phyloP scores from a whole-genome alignment of 2,113 vertebrate species.

The Panurus biarmicus region DNA sequence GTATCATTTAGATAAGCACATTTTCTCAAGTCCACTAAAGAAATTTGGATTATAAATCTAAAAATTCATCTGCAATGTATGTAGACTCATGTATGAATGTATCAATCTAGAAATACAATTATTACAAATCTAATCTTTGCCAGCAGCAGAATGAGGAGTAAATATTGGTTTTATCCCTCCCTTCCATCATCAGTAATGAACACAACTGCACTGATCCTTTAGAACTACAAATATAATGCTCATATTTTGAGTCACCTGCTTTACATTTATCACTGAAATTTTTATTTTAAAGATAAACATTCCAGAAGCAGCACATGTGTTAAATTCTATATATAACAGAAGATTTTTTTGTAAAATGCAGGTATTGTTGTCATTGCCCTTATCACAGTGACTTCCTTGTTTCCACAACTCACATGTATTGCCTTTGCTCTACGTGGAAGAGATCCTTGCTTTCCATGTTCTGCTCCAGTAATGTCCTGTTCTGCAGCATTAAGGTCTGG shows the following conservation, averaged over 20 bases:
- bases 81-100: background rate
- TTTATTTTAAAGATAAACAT: background rate
- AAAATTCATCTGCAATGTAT: background rate
- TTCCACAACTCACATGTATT: slow-evolving; percentile 87
- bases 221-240: background rate
- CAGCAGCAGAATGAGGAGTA: background rate
- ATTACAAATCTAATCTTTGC: background rate
- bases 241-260: background rate
- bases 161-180: background rate
- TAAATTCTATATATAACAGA: background rate
- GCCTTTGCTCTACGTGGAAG: slow-evolving; percentile 96
- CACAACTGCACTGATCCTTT: background rate
- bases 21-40: background rate
- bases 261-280: background rate
- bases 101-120: background rate
- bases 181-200: background rate
- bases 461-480: slow-evolving; percentile 93
- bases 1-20: background rate
- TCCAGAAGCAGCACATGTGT: background rate
- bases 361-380: background rate
- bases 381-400: background rate
- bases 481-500: slow-evolving; percentile 97
- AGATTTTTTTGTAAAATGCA: background rate
- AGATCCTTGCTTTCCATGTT: slow-evolving; percentile 99
- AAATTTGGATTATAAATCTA: background rate